A percentile compares a stretch with the other conserved stretches of the same genome.
Evolutionary conservation across 1,140 invertebrate species (phyloP).

Genomic region (Ridgeia piscesae): DNA sequence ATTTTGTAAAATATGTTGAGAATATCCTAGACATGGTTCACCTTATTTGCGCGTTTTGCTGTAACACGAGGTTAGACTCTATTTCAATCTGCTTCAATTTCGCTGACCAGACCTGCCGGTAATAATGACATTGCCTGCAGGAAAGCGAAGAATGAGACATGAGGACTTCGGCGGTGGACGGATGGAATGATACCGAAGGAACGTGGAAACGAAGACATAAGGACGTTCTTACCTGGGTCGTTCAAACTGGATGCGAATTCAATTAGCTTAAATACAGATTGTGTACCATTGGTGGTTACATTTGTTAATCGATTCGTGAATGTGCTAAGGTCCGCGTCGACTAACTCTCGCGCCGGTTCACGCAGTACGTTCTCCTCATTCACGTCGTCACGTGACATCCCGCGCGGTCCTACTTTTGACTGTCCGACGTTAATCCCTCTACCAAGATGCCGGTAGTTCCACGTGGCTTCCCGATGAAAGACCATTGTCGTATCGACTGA

Average conservation of each 20-base stretch:
- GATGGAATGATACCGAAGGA: no score
- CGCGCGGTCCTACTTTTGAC: not conserved
- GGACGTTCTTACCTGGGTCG: not conserved
- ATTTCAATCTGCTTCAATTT: no score
- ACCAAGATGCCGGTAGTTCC: not conserved
- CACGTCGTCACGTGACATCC: not conserved
- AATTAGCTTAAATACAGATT: not conserved
- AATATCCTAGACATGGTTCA: no score
- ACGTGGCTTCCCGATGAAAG: not conserved
- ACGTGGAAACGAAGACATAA: no score
- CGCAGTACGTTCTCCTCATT: not conserved
- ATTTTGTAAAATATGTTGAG: no score
- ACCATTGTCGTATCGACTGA: not conserved
- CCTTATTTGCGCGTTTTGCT: no score
- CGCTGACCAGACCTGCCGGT: no score
- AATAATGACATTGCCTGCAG: no score
- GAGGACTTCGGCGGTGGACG: no score
- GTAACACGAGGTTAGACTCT: no score
- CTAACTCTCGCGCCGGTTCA: not conserved
- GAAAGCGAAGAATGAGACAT: no score
- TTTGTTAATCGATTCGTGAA: not conserved
- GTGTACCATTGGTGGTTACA: not conserved
- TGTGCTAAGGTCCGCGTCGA: not conserved
- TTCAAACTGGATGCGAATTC: not conserved
- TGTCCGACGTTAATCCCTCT: not conserved